Base-by-base conservation (phyloP, 2,797 vertebrate genomes). In the Tokudaia muenninki region DNA sequence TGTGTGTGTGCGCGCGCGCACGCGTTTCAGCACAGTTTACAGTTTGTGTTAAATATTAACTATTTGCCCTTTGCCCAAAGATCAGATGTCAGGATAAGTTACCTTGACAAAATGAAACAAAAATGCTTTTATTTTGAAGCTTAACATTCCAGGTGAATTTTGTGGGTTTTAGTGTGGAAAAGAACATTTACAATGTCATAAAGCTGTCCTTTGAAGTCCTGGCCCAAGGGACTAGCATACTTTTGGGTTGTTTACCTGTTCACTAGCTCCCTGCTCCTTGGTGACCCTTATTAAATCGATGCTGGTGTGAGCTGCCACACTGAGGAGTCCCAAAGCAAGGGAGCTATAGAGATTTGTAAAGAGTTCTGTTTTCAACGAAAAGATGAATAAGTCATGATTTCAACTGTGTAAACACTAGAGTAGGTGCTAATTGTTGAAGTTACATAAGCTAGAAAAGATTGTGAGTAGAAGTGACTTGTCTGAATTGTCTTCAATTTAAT, bases 131-230 rank as follows among this genome's bases (percentile, higher is more conserved):
- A 88, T 72, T 95, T 80, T 83, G 82, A 96, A 89, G 70, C 10
- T 81, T 78, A 19, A 55, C 21, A 95, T 34, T 70, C 24, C 14
- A 92, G 9, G 87, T 94, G 72, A 90, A 41, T 74, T 47, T 7
- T 31, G 47, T 94, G 78, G 44, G 55, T 91, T 84, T 41, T 87
- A 47, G 3, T 77, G 6, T 92, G 79, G 80, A 90, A 92, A 91
- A 94, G 37, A 59, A 22, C 78, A 75, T 59, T 70, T 91, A 57
- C 29, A 92, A 87, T 94, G 29, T 87, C 83, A 84, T 80, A 81
- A 96, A 87, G 47, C n/a, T 7, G 29, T 50, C 67, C 16, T 65
- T 89, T 87, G 65, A 96, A 97, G 84, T 70, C 24, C 29, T 87
- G 14, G 47, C 47, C 19, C 22, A 79, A 96, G 78, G 31, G 78